phyloP scores from a whole-genome alignment of 1,140 invertebrate genomes.

The Oryctes rhinoceros region DNA sequence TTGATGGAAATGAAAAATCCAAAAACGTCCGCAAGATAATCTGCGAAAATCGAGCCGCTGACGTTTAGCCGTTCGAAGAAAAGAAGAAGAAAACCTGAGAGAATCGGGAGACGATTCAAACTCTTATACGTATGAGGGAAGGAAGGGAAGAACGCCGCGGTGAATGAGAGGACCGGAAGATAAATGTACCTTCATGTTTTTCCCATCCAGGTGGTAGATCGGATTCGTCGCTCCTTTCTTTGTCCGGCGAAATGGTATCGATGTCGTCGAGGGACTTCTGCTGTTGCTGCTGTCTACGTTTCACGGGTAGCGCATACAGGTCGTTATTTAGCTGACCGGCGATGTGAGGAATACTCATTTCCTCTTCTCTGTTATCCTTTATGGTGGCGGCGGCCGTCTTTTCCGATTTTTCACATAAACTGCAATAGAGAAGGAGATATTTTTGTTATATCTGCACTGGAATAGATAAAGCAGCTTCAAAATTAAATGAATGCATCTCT shows the following conservation, averaged over 20 bases:
- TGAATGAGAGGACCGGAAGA: conserved; percentile 29
- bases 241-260: conserved; percentile 60
- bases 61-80: background rate
- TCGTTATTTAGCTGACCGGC: conserved; percentile 77
- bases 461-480: background rate
- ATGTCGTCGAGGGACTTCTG: conserved; percentile 63
- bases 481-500: background rate
- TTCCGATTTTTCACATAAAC: conserved; percentile 66
- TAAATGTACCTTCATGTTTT: conserved; percentile 83
- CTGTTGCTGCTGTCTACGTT: conserved; percentile 64
- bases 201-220: conserved; percentile 88
- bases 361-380: conserved; percentile 65
- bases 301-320: conserved; percentile 78
- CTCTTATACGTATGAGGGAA: background rate
- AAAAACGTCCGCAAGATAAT: conserved; percentile 12
- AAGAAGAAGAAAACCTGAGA: background rate
- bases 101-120: background rate
- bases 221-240: conserved; percentile 63
- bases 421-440: conserved; percentile 48
- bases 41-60: conserved; percentile 25
- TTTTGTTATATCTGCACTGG: background rate
- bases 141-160: background rate
- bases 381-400: conserved; percentile 48
- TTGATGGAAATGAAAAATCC: conserved; percentile 8
- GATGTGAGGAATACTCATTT: conserved; percentile 70